These are phyloP conservation scores for Limosa lapponica DNA, from an alignment of 2,797 vertebrate genomes.

Conservation along the genomic window DNA sequence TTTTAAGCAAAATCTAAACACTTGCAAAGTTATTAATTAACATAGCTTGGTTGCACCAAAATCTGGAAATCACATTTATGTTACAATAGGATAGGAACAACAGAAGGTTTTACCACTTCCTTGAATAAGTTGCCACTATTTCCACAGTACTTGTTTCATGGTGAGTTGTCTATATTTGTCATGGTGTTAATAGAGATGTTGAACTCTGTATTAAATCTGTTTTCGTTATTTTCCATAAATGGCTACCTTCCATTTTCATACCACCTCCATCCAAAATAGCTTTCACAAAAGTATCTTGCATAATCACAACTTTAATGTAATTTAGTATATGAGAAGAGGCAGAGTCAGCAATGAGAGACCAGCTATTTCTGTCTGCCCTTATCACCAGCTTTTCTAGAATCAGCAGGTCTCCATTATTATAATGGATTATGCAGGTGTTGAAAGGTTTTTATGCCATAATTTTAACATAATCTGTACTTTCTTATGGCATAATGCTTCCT, in stretches of 20 bases:
- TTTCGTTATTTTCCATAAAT: not conserved
- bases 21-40: not conserved
- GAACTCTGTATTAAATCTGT: not conserved
- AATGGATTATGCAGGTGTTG: not conserved
- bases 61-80: not conserved
- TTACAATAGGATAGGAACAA: not conserved
- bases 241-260: not conserved
- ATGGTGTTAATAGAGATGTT: not conserved
- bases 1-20: not conserved
- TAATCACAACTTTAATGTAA: not conserved
- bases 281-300: not conserved
- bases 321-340: not conserved
- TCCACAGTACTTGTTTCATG: not conserved
- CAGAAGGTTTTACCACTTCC: not conserved
- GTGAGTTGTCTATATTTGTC: not conserved
- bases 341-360: not conserved
- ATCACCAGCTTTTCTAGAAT: not conserved
- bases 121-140: not conserved
- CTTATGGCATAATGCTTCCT: not conserved
- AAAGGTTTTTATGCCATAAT: not conserved
- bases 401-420: not conserved
- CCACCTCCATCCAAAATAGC: not conserved
- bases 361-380: not conserved
- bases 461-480: not conserved
- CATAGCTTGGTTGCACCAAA: not conserved